These are phyloP conservation scores for Nycticorax nycticorax DNA, from an alignment of 2,113 vertebrate species.

Conservation along the genomic window DNA sequence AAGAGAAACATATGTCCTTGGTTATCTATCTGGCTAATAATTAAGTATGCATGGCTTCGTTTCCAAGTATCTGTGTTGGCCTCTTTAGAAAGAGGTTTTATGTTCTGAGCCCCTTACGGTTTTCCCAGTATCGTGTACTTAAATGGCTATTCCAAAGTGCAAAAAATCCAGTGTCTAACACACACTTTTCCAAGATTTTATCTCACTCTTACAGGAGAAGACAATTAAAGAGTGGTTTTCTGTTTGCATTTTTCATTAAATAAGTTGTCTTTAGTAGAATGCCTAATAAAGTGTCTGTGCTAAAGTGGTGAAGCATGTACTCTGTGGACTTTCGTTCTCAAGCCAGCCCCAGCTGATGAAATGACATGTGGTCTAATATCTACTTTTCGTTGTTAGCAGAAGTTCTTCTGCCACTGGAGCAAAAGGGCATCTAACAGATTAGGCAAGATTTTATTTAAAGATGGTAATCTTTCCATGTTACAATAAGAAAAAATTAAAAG, in stretches of 20 bases:
- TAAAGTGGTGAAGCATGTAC: not conserved
- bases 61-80: not conserved
- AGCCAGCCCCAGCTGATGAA: not conserved
- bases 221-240: not conserved
- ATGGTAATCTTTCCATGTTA: conserved; percentile 14
- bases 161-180: not conserved
- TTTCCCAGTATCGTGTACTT: not conserved
- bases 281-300: not conserved
- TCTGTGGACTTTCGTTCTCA: not conserved
- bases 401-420: conserved; percentile 17
- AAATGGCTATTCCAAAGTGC: not conserved
- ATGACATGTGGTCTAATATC: not conserved
- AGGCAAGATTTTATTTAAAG: conserved; percentile 55
- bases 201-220: not conserved
- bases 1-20: not conserved
- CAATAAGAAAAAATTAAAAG: conserved; percentile 48
- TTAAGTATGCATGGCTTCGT: not conserved
- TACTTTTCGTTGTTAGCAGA: conserved; percentile 12
- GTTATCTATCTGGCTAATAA: not conserved
- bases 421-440: conserved; percentile 55
- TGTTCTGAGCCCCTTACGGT: not conserved
- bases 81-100: not conserved
- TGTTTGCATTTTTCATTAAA: not conserved
- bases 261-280: not conserved
- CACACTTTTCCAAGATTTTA: not conserved